Evolutionary conservation across 2,797 vertebrate genomes (phyloP).

Genomic region (Ctenopoma kingsleyae): DNA sequence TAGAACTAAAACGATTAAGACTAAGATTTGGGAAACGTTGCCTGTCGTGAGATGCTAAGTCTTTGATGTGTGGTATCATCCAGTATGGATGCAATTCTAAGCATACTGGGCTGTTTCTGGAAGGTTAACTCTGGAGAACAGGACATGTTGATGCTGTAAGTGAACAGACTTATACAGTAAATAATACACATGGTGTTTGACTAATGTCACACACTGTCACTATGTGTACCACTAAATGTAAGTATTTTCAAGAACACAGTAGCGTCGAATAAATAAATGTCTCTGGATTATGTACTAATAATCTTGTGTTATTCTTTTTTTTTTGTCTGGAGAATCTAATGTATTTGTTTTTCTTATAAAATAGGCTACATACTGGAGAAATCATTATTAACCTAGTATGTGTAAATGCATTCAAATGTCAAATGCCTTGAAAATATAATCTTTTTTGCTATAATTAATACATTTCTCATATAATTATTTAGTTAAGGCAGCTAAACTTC

Average conservation of each 20-base stretch:
- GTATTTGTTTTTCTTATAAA: background rate
- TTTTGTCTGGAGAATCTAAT: background rate
- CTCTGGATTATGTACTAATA: background rate
- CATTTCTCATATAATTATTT: background rate
- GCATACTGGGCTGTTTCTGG: background rate
- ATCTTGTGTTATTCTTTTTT: slow-evolving; percentile 1
- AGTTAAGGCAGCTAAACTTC: background rate
- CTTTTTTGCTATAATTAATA: background rate
- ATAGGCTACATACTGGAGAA: background rate
- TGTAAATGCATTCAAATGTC: too few species aligned
- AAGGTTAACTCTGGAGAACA: background rate
- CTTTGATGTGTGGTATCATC: background rate
- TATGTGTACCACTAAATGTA: background rate
- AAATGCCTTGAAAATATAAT: background rate
- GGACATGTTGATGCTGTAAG: background rate
- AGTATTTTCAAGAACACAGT: background rate
- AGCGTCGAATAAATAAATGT: background rate
- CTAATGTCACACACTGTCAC: background rate
- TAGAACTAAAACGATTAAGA: background rate
- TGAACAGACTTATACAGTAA: background rate
- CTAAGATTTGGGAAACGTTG: background rate
- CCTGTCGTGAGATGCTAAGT: background rate
- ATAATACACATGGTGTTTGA: background rate
- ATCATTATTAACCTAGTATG: background rate
- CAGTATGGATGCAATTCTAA: too few species aligned